These are phyloP conservation scores for Lateolabrax maculatus DNA, from an alignment of 2,797 vertebrate genomes.

Conservation along the genomic window DNA sequence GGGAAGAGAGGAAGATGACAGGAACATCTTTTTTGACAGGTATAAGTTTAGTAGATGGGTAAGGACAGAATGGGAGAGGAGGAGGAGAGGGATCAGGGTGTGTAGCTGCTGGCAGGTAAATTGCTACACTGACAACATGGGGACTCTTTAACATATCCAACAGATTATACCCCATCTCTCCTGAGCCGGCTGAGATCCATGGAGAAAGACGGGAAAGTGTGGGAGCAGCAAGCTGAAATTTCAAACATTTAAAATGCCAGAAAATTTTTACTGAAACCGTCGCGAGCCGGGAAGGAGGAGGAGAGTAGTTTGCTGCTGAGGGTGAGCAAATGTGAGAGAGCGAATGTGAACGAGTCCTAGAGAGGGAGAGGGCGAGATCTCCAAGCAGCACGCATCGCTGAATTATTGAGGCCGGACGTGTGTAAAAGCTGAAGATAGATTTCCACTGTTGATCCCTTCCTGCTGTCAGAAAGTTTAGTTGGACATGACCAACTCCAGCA, in stretches of 20 bases:
- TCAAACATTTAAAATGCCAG: conserved; percentile 52
- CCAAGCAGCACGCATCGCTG: conserved; percentile 58
- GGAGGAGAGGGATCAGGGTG: conserved; percentile 57
- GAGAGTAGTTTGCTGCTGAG: conserved; percentile 24
- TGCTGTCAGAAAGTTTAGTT: conserved; percentile 77
- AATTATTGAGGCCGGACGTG: conserved; percentile 78
- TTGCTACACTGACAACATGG: conserved; percentile 70
- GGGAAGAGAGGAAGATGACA: conserved; percentile 60
- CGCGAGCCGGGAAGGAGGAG: conserved; percentile 7
- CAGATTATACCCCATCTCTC: conserved; percentile 68
- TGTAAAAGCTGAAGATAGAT: conserved; percentile 72
- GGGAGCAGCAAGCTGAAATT: conserved; percentile 52
- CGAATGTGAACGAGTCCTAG: conserved; percentile 22
- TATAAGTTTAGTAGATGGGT: conserved; percentile 72
- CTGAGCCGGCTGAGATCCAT: conserved; percentile 57
- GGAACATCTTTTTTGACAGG: conserved; percentile 74
- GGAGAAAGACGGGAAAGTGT: conserved; percentile 30
- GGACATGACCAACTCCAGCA: conserved; percentile 62
- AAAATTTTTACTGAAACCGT: conserved; percentile 34
- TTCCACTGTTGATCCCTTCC: conserved; percentile 71
- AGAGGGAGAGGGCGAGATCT: conserved; percentile 51
- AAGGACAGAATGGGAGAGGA: conserved; percentile 60
- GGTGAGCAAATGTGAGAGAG: conserved; percentile 48
- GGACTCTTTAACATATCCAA: conserved; percentile 65
- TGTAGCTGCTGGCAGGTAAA: conserved; percentile 73